Evolutionary conservation across 2,797 vertebrate species (phyloP), one percentile per base, ranked within the genome.

Genomic region (Melanotaenia nigrans): DNA sequence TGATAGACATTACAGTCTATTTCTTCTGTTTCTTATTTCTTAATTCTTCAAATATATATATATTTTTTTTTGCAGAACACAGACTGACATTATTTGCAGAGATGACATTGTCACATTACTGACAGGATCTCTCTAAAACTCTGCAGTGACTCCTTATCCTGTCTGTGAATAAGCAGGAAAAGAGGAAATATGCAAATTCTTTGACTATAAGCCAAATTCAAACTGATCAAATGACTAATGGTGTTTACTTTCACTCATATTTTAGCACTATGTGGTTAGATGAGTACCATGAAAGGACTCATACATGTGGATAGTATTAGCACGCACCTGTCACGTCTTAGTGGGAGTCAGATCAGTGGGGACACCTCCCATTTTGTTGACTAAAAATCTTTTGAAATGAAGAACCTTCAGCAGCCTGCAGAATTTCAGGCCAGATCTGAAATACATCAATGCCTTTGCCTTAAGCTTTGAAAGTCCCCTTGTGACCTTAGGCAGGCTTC

Each of bases 1-100:
- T 73, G 53, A n/a, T 42, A 59, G 47, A 53, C 35, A 33, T 75
- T 72, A 64, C 12, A 10, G 49, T 64, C 69, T 73, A 33, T 36
- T 54, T 71, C 13, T 32, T 24, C 45, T 65, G 22, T 56, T 22
- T 57, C 38, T n/a, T 68, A 25, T 65, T 35, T 42, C 14, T 20
- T 55, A 61, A 66, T 51, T 45, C 14, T n/a, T 47, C 55, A 58
- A 38, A 71, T 20, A n/a, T 40, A 1, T 25, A 1, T 25, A 2
- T 25, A 2, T 25, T 25, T 25, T 25, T 25, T 36, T 68, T 32
- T 56, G 45, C 54, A 53, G 58, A 71, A 75, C 63, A 6, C 40
- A 66, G 28, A 62, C 35, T 51, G 56, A 74, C 40, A 28, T 66
- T 51, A 73, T 76, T 40, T 58, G 25, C 30, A 56, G 10, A 57